Conservation (phyloP, 2,797 vertebrate genomes). For the Discoglossus pictus region DNA sequence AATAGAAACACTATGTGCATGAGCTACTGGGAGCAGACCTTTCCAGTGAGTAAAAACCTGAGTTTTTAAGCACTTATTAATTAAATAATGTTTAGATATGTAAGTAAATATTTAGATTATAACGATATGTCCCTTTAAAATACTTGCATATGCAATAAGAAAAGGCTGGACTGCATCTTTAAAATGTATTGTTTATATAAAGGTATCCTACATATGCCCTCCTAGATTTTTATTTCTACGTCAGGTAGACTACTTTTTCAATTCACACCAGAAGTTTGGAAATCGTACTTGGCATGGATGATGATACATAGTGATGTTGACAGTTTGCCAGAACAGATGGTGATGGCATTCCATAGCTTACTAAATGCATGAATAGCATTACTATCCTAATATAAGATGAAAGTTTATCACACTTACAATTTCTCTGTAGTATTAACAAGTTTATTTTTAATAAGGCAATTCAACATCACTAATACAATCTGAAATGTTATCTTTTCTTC, state of each 20-base stretch:
- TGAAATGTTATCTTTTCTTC: constrained; percentile 15
- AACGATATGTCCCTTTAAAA: too few species aligned
- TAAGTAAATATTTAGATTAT: too few species aligned
- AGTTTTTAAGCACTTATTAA: too few species aligned
- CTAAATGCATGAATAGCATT: constrained; percentile 65
- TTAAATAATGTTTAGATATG: neutral
- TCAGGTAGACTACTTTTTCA: constrained; percentile 25
- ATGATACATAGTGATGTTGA: constrained; percentile 55
- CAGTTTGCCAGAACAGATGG: constrained; percentile 66
- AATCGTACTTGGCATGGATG: constrained; percentile 51
- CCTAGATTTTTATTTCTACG: constrained; percentile 10
- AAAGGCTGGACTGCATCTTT: too few species aligned
- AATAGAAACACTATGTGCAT: too few species aligned
- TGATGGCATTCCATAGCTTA: constrained; percentile 65
- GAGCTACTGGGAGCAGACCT: too few species aligned
- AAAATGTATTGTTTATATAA: neutral
- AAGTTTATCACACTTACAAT: constrained; percentile 61
- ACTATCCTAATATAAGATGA: constrained; percentile 65
- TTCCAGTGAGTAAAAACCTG: too few species aligned
- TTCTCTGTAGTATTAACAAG: constrained; percentile 52
- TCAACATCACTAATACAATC: constrained; percentile 52
- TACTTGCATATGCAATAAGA: too few species aligned
- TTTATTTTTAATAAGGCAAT: constrained; percentile 63
- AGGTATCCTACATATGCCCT: constrained; percentile 11
- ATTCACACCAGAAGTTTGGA: constrained; percentile 47